Evolutionary conservation across 92 coral and sea anemone genomes (phyloP).

Genomic region (Zoanthus solanderi): DNA sequence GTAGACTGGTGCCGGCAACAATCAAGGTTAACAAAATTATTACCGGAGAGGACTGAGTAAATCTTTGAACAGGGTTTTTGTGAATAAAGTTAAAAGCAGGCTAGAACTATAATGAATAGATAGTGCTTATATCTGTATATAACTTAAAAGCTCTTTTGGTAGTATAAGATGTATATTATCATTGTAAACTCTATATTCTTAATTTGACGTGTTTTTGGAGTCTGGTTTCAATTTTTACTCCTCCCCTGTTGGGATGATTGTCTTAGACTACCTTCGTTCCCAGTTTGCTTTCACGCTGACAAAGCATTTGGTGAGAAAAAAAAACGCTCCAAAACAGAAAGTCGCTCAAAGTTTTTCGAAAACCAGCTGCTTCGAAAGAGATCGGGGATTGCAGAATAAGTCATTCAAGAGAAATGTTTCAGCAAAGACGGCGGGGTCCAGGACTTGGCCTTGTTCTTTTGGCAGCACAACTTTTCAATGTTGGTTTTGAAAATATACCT

Average conservation of each 20-base stretch:
- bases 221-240: background rate
- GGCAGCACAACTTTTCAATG: constrained; percentile 80
- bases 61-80: background rate
- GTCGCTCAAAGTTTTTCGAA: background rate
- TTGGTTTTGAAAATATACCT: constrained; percentile 90
- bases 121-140: background rate
- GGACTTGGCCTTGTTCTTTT: constrained; percentile 87
- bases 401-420: constrained; percentile 60
- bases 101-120: background rate
- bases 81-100: background rate
- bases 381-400: background rate
- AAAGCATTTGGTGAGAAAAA: background rate
- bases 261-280: background rate
- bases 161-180: background rate
- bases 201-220: background rate
- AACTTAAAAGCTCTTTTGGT: background rate
- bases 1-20: background rate
- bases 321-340: background rate
- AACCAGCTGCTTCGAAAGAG: background rate
- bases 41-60: constrained; percentile 5
- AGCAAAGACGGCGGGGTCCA: constrained; percentile 81
- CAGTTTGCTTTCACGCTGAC: background rate
- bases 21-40: background rate
- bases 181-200: background rate
- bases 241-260: background rate